Evolutionary conservation across 2,888 invertebrate species (phyloP), one percentile per base, ranked within the genome.

Genomic region (Globia sparganii): DNA sequence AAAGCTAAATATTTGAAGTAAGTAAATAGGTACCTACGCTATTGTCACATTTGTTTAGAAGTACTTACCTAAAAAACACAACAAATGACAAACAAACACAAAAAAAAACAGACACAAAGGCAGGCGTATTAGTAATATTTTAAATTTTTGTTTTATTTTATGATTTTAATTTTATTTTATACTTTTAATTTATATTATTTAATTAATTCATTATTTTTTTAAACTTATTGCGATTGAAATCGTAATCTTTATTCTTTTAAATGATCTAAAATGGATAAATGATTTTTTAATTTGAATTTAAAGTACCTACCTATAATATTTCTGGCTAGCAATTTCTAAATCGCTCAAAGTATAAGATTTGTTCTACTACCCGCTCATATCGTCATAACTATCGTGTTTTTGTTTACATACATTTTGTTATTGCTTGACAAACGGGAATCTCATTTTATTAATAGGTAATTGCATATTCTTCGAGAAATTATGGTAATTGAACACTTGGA

Each of bases 401-500:
- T 80, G 80, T 84, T 80, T 84, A 84, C 53, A 58, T 79, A 84
- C 59, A 53, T 58, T 31, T 58, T 31, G 1, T 25, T 18, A 37
- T 4, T 28, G n/a, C 15, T 31, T 34, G 15, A 31, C 66, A 40
- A 65, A 40, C n/a, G 11, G 21, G 21, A 65, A 43, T 4, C 37
- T 4, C 3, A 3, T 28, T 28, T 43, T 66, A 13, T 0, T 43
- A 15, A 0, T n/a, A 4, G 4, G 5, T 37, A 9, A 43, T n/a
- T n/a, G 9, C 28, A 43, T 3, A 28, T 65, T 40, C 6, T 66
- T 28, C 21, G 28, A 43, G 28, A 43, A 40, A 28, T 21, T 0
- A 43, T 21, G 15, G 28, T 28, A 28, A 43, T 65, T 28, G 43
- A 28, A 21, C 40, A 43, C 28, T 40, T 65, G 3, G 40, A 21